Percentiles rank a stretch among this genome's conserved stretches.
Conservation (phyloP, 2,113 vertebrate species). For the Centropristis striata region DNA sequence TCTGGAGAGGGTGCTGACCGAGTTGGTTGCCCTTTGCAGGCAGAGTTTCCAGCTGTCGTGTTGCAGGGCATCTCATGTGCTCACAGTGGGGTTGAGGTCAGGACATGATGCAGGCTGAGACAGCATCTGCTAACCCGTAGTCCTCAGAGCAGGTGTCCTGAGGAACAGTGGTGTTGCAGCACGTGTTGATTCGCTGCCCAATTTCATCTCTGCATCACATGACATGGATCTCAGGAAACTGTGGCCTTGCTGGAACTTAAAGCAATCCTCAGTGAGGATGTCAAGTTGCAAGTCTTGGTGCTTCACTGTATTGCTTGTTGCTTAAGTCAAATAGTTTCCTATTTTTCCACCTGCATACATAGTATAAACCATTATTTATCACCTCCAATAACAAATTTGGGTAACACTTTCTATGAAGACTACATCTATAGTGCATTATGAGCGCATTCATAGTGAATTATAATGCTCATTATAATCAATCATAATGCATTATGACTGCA, state of each 20-base stretch:
- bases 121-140: constrained; percentile 25
- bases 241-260: constrained; percentile 11
- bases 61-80: constrained; percentile 8
- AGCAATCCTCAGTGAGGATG: background rate
- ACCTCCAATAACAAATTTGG: no score
- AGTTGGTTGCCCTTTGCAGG: constrained; percentile 20
- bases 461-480: no score
- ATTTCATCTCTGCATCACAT: constrained; percentile 13
- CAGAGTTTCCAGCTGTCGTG: constrained; percentile 25
- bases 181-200: constrained; percentile 12
- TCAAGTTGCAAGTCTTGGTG: background rate
- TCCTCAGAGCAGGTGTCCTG: background rate
- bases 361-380: no score
- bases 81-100: constrained; percentile 21
- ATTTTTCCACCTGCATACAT: constrained; percentile 29
- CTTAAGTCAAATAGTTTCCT: background rate
- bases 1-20: constrained; percentile 15
- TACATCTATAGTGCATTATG: no score
- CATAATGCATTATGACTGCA: no score
- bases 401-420: no score
- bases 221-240: constrained; percentile 16
- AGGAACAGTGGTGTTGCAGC: background rate
- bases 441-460: no score
- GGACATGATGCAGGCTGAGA: constrained; percentile 12
- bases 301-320: background rate